Conservation (phyloP, 2,113 vertebrate genomes). For the Eubucco bourcierii region DNA sequence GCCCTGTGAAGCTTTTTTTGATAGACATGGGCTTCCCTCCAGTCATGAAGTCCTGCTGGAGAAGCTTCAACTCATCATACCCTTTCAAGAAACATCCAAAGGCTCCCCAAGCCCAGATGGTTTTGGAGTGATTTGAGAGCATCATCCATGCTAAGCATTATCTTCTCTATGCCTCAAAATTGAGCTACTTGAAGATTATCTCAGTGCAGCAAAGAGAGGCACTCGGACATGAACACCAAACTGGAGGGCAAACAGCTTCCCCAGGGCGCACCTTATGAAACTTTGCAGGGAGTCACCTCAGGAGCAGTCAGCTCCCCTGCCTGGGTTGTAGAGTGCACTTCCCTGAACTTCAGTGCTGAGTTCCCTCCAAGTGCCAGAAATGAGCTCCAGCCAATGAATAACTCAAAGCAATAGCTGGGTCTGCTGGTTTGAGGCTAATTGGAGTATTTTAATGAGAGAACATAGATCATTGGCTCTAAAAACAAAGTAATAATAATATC, state of each 20-base stretch:
- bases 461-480: too few species aligned
- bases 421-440: too few species aligned
- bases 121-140: not conserved
- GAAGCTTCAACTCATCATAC: not conserved
- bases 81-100: not conserved
- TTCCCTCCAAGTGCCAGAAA: not conserved
- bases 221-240: not conserved
- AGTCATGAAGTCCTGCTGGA: not conserved
- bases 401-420: not conserved
- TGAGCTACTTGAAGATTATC: not conserved
- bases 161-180: not conserved
- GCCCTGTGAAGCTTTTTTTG: constrained; percentile 7
- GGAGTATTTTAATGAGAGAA: too few species aligned
- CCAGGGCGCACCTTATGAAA: rapidly evolving
- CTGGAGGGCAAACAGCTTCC: not conserved
- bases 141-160: not conserved
- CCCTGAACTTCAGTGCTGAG: not conserved
- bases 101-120: not conserved
- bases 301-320: not conserved
- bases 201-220: not conserved
- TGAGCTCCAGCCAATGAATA: not conserved
- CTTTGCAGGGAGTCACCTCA: rapidly evolving
- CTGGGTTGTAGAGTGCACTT: not conserved
- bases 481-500: too few species aligned
- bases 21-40: not conserved